A percentile compares a stretch with the other conserved stretches of the same genome.
Conservation (phyloP, 2,888 invertebrate species). For the Drosophila prolongata region DNA sequence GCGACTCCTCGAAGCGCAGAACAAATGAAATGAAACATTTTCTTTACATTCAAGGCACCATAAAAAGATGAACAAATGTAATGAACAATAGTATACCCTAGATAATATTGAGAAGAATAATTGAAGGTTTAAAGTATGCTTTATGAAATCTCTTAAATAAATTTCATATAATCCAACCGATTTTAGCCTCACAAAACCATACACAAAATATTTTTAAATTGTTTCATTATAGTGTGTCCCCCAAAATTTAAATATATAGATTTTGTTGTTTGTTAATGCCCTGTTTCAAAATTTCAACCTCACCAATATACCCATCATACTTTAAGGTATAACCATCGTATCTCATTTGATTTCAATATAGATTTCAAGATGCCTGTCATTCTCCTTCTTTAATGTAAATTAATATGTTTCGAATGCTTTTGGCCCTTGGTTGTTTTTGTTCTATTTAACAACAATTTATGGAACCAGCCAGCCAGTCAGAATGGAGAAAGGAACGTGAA, state of each 20-base stretch:
- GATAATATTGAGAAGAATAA: too few species aligned
- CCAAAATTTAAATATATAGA: too few species aligned
- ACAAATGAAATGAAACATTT: slow-evolving; percentile 18
- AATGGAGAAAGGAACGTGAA: slow-evolving; percentile 22
- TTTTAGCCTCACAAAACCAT: too few species aligned
- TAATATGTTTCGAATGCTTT: slow-evolving; percentile 35
- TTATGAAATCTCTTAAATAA: too few species aligned
- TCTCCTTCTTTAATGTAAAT: slow-evolving; percentile 21
- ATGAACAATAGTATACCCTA: not conserved
- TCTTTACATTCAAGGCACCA: slow-evolving; percentile 13
- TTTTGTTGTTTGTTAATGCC: too few species aligned
- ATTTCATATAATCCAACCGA: too few species aligned
- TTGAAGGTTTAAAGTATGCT: too few species aligned
- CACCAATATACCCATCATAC: not conserved
- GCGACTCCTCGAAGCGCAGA: slow-evolving; percentile 7
- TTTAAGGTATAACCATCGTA: not conserved
- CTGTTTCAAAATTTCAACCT: not conserved
- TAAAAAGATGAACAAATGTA: not conserved
- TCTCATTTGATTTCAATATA: slow-evolving; percentile 12
- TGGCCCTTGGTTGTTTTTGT: slow-evolving; percentile 17
- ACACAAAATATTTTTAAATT: too few species aligned
- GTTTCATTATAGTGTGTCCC: too few species aligned
- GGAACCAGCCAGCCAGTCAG: slow-evolving; percentile 5
- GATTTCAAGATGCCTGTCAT: slow-evolving; percentile 3
- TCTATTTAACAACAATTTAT: slow-evolving; percentile 30